A percentile compares a stretch with the other conserved stretches of the same genome.
These are phyloP conservation scores for Acanthopleura granulata DNA, from an alignment of 2,888 invertebrate species.

Conservation along the genomic window DNA sequence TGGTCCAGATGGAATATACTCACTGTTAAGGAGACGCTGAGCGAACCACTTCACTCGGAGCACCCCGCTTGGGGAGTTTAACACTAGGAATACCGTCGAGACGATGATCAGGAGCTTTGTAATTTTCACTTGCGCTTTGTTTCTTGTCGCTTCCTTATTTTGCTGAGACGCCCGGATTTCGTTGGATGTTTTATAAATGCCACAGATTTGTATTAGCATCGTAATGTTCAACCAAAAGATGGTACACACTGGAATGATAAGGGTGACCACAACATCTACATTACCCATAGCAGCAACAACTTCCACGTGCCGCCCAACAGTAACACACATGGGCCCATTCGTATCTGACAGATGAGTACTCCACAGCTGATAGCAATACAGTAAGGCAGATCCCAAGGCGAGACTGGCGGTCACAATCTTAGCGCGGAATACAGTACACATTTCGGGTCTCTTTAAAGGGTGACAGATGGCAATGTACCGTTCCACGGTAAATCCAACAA, in stretches of 20 bases:
- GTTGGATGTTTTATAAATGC: slow-evolving; percentile 1
- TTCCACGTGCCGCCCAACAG: background rate
- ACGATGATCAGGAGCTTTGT: slow-evolving; percentile 15
- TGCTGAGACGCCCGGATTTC: background rate
- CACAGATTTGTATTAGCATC: slow-evolving; percentile 11
- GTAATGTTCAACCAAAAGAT: slow-evolving; percentile 20
- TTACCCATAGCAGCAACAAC: slow-evolving; percentile 16
- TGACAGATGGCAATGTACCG: slow-evolving; percentile 19
- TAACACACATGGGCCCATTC: background rate
- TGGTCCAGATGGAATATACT: background rate
- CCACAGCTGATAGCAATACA: slow-evolving; percentile 13
- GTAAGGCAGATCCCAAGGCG: background rate
- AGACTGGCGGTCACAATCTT: slow-evolving; percentile 8
- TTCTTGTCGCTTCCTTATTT: background rate
- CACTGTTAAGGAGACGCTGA: background rate
- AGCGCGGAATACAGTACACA: slow-evolving; percentile 19
- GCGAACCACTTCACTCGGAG: slow-evolving; percentile 13
- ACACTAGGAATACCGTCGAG: background rate
- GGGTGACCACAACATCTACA: slow-evolving; percentile 5
- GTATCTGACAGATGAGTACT: background rate
- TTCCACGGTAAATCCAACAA: slow-evolving; percentile 21
- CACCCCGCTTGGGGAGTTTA: slow-evolving; percentile 16
- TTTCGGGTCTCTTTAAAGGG: slow-evolving; percentile 7
- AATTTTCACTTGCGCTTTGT: slow-evolving; percentile 15
- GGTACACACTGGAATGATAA: background rate